Conservation (phyloP, 2,888 invertebrate genomes). For the Cryptops parisi region DNA sequence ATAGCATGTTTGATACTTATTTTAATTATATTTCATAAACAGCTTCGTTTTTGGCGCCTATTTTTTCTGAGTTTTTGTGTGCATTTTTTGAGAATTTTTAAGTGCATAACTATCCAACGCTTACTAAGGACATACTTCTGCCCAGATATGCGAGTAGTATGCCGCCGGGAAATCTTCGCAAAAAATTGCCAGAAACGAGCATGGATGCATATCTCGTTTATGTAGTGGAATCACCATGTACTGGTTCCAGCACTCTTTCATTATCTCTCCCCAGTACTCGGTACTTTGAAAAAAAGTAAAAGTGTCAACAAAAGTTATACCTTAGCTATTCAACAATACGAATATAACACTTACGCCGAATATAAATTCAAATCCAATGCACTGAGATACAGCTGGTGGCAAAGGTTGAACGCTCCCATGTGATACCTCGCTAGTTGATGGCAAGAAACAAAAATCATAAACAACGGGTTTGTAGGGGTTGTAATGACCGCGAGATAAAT, state of each 20-base stretch:
- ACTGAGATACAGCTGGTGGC: constrained; percentile 63
- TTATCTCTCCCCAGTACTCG: constrained; percentile 69
- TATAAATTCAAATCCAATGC: constrained; percentile 71
- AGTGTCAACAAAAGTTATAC: neutral
- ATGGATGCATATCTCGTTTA: constrained; percentile 67
- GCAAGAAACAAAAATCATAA: neutral
- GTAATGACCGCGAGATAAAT: neutral
- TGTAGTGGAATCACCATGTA: constrained; percentile 61
- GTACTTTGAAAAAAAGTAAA: constrained; percentile 32
- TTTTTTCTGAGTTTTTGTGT: no score
- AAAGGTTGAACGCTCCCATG: constrained; percentile 63
- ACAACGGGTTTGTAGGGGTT: no score
- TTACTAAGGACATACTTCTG: no score
- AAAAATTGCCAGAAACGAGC: constrained; percentile 69
- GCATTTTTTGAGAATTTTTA: no score
- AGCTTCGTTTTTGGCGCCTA: no score
- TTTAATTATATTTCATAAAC: no score
- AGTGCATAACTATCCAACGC: no score
- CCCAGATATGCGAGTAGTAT: constrained; percentile 45
- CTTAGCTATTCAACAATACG: constrained; percentile 8
- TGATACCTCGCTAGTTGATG: constrained; percentile 43
- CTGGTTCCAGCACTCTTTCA: constrained; percentile 60
- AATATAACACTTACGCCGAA: constrained; percentile 38
- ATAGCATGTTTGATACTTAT: no score
- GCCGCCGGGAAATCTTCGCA: constrained; percentile 71